Evolutionary conservation across 2,797 vertebrate species (phyloP), one percentile per base, ranked within the genome.

Genomic region (Rhodeus uyekii): DNA sequence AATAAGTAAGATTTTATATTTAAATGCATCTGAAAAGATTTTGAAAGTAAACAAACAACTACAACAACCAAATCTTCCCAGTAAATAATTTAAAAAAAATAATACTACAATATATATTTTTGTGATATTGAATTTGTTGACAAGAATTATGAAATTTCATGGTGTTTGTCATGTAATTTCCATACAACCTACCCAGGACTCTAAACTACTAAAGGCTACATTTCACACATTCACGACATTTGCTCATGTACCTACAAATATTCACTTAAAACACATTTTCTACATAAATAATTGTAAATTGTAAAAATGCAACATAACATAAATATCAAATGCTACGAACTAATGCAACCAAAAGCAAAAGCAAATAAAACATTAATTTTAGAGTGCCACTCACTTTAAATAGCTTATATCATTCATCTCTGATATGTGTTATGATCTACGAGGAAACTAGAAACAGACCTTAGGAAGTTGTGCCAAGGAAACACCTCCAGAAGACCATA

Each of bases 381-480:
- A 16, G 7, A 4, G 12, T 19, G 32, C n/a, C 12, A 10, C 53
- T 58, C n/a, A 58, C 7, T 67, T 19, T 64, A 50, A 61, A 18
- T 24, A 1, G 13, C 14, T 44, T 24, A 44, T 9, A 42, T 68
- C n/a, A 5, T 38, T 71, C 4, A 1, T 29, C 42, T 39, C 36
- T 60, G 38, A 27, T 1, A 55, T 6, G 2, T 46, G 16, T 29
- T 69, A 27, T 4, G 14, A 2, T 4, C 13, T 27, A 16, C 1
- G 38, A 67, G 53, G 12, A 38, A 71, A 46, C 13, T 3, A 53
- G n/a, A 18, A 24, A 78, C 68, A 16, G 76, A 83, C 83, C 77
- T 80, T 48, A 36, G 24, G 24, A 80, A 80, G 38, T 60, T 69
- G 72, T n/a, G 2, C 2, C 38, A 27, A 63, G 72, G 63, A 39